These are phyloP conservation scores for Mylabris phalerata DNA, from an alignment of 1,140 invertebrate species.

Conservation along the genomic window DNA sequence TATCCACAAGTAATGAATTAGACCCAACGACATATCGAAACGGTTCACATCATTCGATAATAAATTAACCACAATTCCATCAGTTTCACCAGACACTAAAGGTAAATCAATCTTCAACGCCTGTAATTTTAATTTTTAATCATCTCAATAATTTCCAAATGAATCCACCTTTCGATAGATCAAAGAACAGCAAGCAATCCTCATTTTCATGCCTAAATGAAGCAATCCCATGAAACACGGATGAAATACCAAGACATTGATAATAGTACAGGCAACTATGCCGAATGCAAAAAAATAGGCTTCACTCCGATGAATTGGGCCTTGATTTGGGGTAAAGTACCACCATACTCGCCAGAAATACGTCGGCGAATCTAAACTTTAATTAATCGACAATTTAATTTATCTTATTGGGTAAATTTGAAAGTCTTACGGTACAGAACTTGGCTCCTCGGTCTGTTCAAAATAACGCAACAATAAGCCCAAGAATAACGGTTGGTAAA, in stretches of 20 bases:
- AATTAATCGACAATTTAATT: neutral
- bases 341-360: conserved; percentile 25
- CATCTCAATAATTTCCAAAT: conserved; percentile 15
- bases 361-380: conserved; percentile 18
- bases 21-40: conserved; percentile 58
- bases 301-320: conserved; percentile 44
- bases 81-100: conserved; percentile 65
- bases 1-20: conserved; percentile 60
- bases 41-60: conserved; percentile 73
- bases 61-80: conserved; percentile 80
- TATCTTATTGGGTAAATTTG: too few relatives aligned
- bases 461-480: conserved; percentile 34
- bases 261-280: conserved; percentile 46
- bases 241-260: conserved; percentile 57
- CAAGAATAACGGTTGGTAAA: conserved; percentile 33
- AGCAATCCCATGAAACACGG: conserved; percentile 62
- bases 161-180: conserved; percentile 74
- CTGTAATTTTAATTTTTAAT: conserved; percentile 4
- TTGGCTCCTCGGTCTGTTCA: conserved; percentile 19
- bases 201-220: conserved; percentile 66
- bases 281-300: conserved; percentile 54
- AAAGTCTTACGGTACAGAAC: conserved; percentile 22
- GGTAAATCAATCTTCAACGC: conserved; percentile 54
- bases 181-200: conserved; percentile 70
- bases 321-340: conserved; percentile 31